Evolutionary conservation across 2,113 vertebrate genomes (phyloP).

Genomic region (Euleptes europaea): DNA sequence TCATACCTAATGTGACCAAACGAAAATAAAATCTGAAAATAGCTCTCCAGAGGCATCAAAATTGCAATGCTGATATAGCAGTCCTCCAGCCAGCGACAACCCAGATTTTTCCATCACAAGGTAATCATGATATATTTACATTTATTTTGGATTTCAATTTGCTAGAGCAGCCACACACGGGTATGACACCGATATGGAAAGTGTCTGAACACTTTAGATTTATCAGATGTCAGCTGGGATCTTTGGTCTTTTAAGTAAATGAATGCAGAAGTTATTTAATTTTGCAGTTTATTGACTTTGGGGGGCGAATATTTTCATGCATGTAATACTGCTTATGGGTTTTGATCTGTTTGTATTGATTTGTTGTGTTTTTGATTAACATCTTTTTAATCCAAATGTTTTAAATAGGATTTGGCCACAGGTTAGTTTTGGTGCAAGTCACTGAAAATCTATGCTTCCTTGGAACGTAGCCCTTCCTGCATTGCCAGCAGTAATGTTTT

Average conservation of each 20-base stretch:
- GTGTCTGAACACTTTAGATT: conserved; percentile 34
- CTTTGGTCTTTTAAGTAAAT: conserved; percentile 35
- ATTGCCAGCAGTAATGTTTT: conserved; percentile 57
- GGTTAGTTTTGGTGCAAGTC: conserved; percentile 47
- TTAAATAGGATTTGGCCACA: conserved; percentile 53
- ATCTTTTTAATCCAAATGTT: conserved; percentile 59
- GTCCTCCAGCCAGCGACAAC: background rate
- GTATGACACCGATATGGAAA: conserved; percentile 2
- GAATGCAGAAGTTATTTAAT: conserved; percentile 30
- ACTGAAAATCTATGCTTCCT: conserved; percentile 55
- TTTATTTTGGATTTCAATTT: conserved; percentile 21
- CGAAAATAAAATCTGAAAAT: conserved; percentile 26
- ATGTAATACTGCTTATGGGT: conserved; percentile 29
- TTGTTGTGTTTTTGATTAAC: conserved; percentile 62
- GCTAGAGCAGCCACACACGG: background rate
- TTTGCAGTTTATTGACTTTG: conserved; percentile 51
- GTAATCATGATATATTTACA: conserved; percentile 7
- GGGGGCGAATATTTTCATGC: conserved; percentile 43
- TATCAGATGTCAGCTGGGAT: conserved; percentile 22
- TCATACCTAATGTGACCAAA: background rate
- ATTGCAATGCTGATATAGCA: conserved; percentile 7
- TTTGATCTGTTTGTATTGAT: conserved; percentile 53
- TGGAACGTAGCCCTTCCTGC: conserved; percentile 52
- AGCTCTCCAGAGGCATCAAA: background rate
- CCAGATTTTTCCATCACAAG: conserved; percentile 30